Percentiles rank a stretch among this genome's conserved stretches.
Conservation (phyloP, 2,888 invertebrate species). For the Dynastes grantii region DNA sequence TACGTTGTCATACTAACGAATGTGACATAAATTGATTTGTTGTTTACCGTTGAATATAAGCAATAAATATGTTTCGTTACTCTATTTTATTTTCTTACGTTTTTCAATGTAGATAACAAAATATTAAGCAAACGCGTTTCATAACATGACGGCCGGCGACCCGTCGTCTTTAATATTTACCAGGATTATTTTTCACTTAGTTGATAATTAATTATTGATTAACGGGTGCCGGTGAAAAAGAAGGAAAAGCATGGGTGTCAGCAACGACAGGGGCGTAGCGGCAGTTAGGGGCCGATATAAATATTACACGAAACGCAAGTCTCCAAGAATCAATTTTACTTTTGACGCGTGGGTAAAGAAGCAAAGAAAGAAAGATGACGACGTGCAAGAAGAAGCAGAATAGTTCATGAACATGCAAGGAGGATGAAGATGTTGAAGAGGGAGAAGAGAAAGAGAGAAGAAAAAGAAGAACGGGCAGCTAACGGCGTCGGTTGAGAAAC, state of each 20-base stretch:
- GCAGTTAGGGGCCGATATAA: conserved; percentile 27
- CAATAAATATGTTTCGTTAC: neutral
- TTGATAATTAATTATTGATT: conserved; percentile 47
- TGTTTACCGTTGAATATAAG: too few species aligned
- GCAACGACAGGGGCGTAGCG: conserved; percentile 29
- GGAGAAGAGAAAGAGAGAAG: conserved; percentile 1
- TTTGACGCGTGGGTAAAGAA: conserved; percentile 35
- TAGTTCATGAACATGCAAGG: neutral
- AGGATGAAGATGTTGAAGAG: conserved; percentile 27
- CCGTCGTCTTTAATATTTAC: conserved; percentile 43
- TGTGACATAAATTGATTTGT: too few species aligned
- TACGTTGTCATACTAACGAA: too few species aligned
- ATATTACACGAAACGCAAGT: conserved; percentile 45
- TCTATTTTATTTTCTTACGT: neutral
- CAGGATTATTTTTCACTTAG: conserved; percentile 41
- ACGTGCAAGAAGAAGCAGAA: conserved; percentile 19
- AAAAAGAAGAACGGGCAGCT: neutral
- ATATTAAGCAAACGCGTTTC: conserved; percentile 29
- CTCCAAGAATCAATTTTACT: conserved; percentile 44
- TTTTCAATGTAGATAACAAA: conserved; percentile 24
- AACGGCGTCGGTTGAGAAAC: conserved; percentile 32
- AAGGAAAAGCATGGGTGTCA: conserved; percentile 38
- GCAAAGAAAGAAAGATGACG: conserved; percentile 26
- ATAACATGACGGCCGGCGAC: conserved; percentile 14
- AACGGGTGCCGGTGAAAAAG: conserved; percentile 40